phyloP scores from a whole-genome alignment of 2,113 vertebrate genomes.

The Ceyx melanurus region DNA sequence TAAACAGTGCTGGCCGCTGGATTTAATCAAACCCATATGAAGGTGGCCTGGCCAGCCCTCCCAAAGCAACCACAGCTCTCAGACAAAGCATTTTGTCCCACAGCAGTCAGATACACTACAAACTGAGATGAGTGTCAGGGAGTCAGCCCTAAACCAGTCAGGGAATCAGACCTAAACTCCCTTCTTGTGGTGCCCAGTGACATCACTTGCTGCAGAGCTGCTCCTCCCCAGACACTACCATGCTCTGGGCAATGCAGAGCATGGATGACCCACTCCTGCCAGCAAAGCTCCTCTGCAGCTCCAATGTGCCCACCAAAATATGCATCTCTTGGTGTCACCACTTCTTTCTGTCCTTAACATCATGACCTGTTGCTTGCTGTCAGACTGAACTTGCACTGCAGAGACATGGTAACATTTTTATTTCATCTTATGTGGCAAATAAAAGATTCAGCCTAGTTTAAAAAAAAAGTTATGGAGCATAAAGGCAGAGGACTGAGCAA shows the following conservation, averaged over 20 bases:
- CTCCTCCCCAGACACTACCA: fast-evolving
- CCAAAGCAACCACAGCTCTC: neutral
- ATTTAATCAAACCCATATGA: constrained; percentile 16
- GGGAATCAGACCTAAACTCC: neutral
- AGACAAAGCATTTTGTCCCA: neutral
- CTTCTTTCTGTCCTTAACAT: neutral
- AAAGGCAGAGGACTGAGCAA: neutral
- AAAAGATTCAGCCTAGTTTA: neutral
- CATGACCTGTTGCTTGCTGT: fast-evolving
- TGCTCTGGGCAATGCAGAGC: neutral
- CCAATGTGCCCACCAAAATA: neutral
- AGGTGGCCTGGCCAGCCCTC: neutral
- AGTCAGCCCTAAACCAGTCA: neutral
- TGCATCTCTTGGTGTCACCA: fast-evolving
- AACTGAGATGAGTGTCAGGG: neutral
- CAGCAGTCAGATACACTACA: neutral
- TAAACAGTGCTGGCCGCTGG: neutral
- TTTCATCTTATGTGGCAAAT: neutral
- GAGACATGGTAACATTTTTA: fast-evolving
- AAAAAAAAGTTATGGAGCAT: neutral
- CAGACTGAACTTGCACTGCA: neutral
- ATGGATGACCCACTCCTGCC: neutral
- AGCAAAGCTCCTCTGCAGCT: neutral
- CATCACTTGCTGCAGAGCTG: fast-evolving
- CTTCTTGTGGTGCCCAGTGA: fast-evolving